Evolutionary conservation across 2,113 vertebrate genomes (phyloP).

Genomic region (Fulmarus glacialis): DNA sequence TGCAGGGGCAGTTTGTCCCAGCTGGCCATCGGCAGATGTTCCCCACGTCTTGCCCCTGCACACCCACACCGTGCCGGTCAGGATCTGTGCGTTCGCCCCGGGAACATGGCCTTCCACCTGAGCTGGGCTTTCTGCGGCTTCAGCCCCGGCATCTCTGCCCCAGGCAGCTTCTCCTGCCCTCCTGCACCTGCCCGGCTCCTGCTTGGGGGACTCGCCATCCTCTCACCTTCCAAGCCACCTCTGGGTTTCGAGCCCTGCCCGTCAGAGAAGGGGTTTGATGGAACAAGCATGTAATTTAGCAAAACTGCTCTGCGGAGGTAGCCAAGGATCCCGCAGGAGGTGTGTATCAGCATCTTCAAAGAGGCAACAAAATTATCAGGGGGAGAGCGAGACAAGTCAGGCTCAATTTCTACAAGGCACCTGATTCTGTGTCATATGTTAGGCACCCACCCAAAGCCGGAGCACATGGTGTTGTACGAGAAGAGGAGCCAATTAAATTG

Average conservation of each 20-base stretch:
- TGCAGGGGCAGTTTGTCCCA: not conserved
- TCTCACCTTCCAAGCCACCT: rapidly evolving
- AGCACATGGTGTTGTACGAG: not conserved
- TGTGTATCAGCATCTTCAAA: not conserved
- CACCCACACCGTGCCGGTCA: rapidly evolving
- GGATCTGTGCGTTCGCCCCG: not conserved
- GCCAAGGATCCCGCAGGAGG: not conserved
- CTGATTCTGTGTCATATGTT: not conserved
- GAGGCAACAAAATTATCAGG: rapidly evolving
- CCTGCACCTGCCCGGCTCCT: not conserved
- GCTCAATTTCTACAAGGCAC: not conserved
- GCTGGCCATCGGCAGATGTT: not conserved
- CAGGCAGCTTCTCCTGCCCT: not conserved
- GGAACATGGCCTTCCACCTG: not conserved
- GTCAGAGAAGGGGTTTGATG: not conserved
- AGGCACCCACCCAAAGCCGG: conserved; percentile 33
- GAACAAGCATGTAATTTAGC: not conserved
- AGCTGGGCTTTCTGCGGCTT: not conserved
- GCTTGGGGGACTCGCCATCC: not conserved
- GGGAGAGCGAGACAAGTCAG: not conserved
- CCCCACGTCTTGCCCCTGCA: not conserved
- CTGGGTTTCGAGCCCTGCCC: not conserved
- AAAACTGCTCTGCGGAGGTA: not conserved
- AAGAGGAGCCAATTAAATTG: conserved; percentile 54
- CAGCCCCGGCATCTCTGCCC: not conserved